Conservation (phyloP, 2,113 vertebrate species). For the Cnemophilus loriae region DNA sequence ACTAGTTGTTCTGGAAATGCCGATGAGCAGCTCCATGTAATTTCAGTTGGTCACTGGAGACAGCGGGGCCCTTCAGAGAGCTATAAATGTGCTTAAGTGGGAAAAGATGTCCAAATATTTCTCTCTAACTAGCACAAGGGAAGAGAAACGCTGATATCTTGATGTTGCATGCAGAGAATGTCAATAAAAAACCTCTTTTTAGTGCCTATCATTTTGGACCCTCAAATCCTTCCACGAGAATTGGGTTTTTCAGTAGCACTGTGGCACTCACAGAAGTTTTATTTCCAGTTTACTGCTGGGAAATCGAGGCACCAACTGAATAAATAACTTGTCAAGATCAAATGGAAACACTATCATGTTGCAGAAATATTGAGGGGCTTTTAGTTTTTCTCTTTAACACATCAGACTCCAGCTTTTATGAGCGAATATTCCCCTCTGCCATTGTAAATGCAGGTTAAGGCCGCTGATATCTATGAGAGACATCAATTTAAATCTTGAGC, state of each 20-base stretch:
- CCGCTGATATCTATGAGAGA: neutral
- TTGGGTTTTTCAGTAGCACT: neutral
- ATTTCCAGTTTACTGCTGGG: neutral
- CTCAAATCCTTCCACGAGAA: neutral
- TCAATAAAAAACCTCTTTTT: neutral
- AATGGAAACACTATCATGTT: neutral
- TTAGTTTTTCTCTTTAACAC: neutral
- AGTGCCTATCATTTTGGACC: neutral
- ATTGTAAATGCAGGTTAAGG: neutral
- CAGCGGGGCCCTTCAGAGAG: neutral
- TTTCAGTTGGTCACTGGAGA: neutral
- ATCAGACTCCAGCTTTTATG: neutral
- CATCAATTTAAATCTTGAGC: neutral
- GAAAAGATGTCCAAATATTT: neutral
- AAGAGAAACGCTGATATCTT: neutral
- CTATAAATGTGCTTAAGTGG: neutral
- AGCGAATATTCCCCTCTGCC: neutral
- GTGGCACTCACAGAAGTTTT: neutral
- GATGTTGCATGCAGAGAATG: neutral
- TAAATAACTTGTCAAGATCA: neutral
- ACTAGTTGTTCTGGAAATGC: slow-evolving; percentile 8
- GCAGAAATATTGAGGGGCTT: neutral
- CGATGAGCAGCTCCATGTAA: neutral
- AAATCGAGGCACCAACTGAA: neutral
- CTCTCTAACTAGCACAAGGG: neutral